Evolutionary conservation across 2,113 vertebrate species (phyloP), one percentile per base, ranked within the genome.

Genomic region (Ochotona princeps): DNA sequence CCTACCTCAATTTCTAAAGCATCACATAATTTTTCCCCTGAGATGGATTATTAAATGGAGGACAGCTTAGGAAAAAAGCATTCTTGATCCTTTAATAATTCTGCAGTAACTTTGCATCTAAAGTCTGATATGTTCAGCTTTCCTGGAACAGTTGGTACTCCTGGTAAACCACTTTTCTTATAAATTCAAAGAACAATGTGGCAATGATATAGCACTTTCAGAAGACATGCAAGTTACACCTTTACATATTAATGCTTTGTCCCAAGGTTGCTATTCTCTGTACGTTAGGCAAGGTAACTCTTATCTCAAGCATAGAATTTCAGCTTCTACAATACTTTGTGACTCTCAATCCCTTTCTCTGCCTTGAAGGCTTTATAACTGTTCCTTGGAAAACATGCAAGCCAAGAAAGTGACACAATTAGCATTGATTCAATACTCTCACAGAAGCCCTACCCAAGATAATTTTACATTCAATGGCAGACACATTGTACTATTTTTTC

Each of bases 401-500:
- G 85, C 91, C 74, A 57, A 83, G 87, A 89, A 96, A 72, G 95
- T 95, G 93, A 89, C 67, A 95, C 76, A 74, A 96, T 96, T 93
- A 96, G 85, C 94, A 92, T 97, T 95, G 67, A 87, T 63, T 97
- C 92, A 88, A 80, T 95, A 80, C 81, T 73, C 70, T 94, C 91
- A 82, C 83, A 92, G 91, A 87, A 92, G n/a, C 75, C 85, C 18
- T 83, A 69, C 47, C 63, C n/a, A 63, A 93, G 95, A 95, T 96
- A 94, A 90, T 79, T 94, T 97, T 97, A 97, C 94, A 88, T 85
- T 75, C 30, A 83, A 60, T 61, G 86, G 60, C 44, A 76, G 96
- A 95, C 54, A 93, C 80, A 80, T 93, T 95, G 94, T 94, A 80
- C 81, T 57, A 47, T 38, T 91, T 89, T 88, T 66, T 75, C 1